A percentile compares a stretch with the other conserved stretches of the same genome.
Conservation (phyloP, 2,797 vertebrate species). For the Sternotherus odoratus region DNA sequence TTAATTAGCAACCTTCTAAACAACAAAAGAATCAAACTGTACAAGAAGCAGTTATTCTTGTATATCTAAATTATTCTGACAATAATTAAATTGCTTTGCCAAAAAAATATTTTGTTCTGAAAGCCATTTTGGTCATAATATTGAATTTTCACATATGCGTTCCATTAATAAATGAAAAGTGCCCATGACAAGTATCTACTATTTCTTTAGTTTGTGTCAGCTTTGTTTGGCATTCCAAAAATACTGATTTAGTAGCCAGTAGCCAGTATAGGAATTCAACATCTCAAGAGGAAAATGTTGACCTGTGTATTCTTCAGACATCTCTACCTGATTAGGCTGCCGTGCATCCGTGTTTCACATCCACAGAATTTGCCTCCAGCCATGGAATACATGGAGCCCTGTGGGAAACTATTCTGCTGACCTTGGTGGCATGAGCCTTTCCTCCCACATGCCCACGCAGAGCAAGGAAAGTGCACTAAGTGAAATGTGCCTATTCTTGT, state of each 20-base stretch:
- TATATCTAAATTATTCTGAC: neutral
- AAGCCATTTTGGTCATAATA: neutral
- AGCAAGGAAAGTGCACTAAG: neutral
- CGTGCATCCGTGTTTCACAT: neutral
- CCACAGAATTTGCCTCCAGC: constrained; percentile 3
- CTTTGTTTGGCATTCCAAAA: neutral
- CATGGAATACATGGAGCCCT: neutral
- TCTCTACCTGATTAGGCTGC: neutral
- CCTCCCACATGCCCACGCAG: neutral
- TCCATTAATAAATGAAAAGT: neutral
- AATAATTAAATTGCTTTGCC: neutral
- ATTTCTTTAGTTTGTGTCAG: neutral
- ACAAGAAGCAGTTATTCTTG: neutral
- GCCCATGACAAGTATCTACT: neutral
- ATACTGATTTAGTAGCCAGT: neutral
- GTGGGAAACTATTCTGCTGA: neutral
- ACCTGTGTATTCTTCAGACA: neutral
- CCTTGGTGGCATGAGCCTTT: neutral
- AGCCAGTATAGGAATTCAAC: neutral
- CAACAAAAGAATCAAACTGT: neutral
- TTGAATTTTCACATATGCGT: neutral
- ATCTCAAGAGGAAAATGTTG: neutral
- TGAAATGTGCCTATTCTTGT: neutral
- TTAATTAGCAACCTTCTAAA: neutral
- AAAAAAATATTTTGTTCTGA: neutral